Evolutionary conservation across 2,797 vertebrate species (phyloP), one percentile per base, ranked within the genome.

Genomic region (Limosa lapponica): DNA sequence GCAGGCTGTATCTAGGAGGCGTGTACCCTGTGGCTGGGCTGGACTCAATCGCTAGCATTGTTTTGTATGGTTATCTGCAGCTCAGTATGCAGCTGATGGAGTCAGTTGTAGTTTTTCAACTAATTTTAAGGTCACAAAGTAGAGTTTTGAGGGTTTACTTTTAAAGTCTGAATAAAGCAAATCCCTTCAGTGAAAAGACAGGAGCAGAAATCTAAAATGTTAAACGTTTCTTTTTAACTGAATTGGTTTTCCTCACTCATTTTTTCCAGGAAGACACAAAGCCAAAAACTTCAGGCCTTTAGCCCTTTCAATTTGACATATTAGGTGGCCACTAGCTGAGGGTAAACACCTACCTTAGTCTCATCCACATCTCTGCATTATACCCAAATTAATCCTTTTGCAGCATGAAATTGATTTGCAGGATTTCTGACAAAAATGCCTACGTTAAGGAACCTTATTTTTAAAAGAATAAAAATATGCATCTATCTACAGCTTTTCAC

Each of bases 291-390:
- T 44, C 44, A 66, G 19, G 23, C 72, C 69, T 89, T 67, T 24
- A 55, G 39, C 32, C 24, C 57, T 84, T 89, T 67, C 17, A 34
- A 5, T 89, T 11, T 87, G 27, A 74, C n/a, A 3, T 58, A 30
- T 64, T 66, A 66, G n/a, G 13, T 44, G 19, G 16, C 27, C 17
- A 19, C 28, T 32, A 46, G 22, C 36, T 67, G 52, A 39, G 52
- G 22, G 28, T 41, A 10, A 19, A 57, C 8, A 44, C 18, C 18
- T 27, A 5, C 0, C 0, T 66, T 67, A 44, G 16, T 69, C 30
- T 58, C 28, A 44, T 49, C 39, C 24, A 34, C 0, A 0, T 58
- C 37, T 46, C 44, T 79, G 34, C 37, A 6, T 69, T 61, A n/a
- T 13, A 58, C 8, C 9, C 36, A 24, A 30, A 32, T 39, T 49